Evolutionary conservation across 2,113 vertebrate species (phyloP).

Genomic region (Tachuris rubrigastra): DNA sequence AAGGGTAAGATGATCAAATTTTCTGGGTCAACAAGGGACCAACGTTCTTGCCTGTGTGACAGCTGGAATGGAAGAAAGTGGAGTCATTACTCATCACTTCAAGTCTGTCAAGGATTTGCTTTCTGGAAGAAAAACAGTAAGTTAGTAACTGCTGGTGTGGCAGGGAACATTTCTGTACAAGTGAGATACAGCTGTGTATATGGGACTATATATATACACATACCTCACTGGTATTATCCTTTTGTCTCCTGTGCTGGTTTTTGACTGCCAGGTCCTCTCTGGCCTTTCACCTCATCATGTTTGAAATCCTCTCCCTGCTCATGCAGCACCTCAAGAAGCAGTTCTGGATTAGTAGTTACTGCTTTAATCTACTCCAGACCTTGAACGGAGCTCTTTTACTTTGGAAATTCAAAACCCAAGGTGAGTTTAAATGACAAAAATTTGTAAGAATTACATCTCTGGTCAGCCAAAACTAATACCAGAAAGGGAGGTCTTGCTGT

Average conservation of each 20-base stretch:
- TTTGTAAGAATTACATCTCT: neutral
- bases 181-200: neutral
- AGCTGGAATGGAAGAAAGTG: constrained; percentile 1
- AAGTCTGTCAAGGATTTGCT: constrained; percentile 31
- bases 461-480: neutral
- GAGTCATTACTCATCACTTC: constrained; percentile 4
- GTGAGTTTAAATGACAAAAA: neutral
- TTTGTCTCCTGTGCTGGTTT: neutral
- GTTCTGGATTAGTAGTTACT: neutral
- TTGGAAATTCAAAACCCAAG: neutral
- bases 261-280: neutral
- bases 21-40: neutral
- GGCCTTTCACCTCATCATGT: neutral
- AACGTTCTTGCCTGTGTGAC: rapidly evolving
- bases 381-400: neutral
- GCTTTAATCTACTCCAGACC: neutral
- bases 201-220: neutral
- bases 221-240: neutral
- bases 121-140: constrained; percentile 14
- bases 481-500: neutral
- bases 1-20: neutral
- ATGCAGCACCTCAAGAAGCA: neutral
- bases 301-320: neutral
- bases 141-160: neutral
- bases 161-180: neutral